Conservation (phyloP, 2,797 vertebrate species). For the Prunella strophiata region DNA sequence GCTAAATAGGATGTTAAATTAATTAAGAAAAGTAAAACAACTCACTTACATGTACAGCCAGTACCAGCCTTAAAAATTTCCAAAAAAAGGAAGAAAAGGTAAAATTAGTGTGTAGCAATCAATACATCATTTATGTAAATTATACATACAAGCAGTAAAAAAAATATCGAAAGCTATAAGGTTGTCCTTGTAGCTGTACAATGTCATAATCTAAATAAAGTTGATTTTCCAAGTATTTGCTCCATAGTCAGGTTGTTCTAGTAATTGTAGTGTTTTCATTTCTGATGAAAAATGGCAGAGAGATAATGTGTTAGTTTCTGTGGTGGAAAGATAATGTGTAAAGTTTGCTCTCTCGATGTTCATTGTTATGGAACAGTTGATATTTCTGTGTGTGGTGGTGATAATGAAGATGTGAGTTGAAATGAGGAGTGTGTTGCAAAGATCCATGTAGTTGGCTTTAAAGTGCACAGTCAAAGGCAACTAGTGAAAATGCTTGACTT, state of each 20-base stretch:
- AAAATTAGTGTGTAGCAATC: background rate
- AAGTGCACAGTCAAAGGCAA: background rate
- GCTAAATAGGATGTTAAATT: background rate
- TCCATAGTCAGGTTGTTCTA: background rate
- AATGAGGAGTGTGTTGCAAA: background rate
- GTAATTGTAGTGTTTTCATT: background rate
- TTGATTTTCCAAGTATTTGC: background rate
- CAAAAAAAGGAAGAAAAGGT: background rate
- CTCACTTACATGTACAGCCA: background rate
- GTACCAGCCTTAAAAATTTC: background rate
- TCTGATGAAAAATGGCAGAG: background rate
- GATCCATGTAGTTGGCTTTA: background rate
- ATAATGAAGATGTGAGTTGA: background rate
- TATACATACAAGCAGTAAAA: background rate
- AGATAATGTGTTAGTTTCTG: background rate
- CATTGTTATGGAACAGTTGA: background rate
- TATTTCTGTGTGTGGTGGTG: background rate
- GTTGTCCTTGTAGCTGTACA: background rate
- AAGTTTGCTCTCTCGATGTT: background rate
- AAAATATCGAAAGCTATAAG: fast-evolving
- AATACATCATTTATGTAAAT: background rate
- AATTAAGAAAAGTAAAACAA: background rate
- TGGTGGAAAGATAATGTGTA: background rate
- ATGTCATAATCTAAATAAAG: background rate
- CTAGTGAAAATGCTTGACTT: background rate